Conservation (phyloP, 1,140 invertebrate genomes). For the Phymastichus coffea region DNA sequence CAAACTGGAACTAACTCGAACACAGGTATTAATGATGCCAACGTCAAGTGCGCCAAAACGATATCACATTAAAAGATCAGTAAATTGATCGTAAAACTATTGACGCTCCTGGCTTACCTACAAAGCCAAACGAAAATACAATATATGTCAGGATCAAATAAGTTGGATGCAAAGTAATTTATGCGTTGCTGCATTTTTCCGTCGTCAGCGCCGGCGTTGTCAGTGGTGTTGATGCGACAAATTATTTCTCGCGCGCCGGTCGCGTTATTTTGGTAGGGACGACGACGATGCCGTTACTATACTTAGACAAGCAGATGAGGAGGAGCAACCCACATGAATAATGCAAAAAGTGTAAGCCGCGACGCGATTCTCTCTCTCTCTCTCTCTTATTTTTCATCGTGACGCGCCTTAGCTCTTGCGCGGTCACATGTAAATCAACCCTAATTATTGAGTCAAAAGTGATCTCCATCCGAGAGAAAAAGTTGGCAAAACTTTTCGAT, state of each 20-base stretch:
- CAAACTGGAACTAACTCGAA: too few species aligned
- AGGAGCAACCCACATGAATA: slow-evolving; percentile 5
- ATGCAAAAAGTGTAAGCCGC: slow-evolving; percentile 8
- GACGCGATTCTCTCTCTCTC: not conserved
- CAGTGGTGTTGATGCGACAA: slow-evolving; percentile 20
- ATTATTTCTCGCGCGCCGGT: slow-evolving; percentile 5
- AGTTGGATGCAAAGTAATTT: not conserved
- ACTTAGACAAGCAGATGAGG: slow-evolving; percentile 4
- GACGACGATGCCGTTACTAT: not conserved
- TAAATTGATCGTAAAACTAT: too few species aligned
- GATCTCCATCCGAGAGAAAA: too few species aligned
- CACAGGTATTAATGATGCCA: too few species aligned
- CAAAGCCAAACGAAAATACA: too few species aligned
- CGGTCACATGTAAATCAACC: too few species aligned
- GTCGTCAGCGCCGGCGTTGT: not conserved
- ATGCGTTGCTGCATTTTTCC: not conserved
- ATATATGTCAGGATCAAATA: not conserved
- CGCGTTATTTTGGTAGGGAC: not conserved
- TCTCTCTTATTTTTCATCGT: not conserved
- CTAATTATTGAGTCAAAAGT: too few species aligned
- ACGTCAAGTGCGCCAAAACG: too few species aligned
- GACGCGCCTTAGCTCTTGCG: too few species aligned
- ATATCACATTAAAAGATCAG: too few species aligned
- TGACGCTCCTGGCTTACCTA: too few species aligned
- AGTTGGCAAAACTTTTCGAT: too few species aligned